Percentiles rank a stretch among this genome's conserved stretches.
Conservation (phyloP, 2,888 invertebrate species). For the Lagria hirta region DNA sequence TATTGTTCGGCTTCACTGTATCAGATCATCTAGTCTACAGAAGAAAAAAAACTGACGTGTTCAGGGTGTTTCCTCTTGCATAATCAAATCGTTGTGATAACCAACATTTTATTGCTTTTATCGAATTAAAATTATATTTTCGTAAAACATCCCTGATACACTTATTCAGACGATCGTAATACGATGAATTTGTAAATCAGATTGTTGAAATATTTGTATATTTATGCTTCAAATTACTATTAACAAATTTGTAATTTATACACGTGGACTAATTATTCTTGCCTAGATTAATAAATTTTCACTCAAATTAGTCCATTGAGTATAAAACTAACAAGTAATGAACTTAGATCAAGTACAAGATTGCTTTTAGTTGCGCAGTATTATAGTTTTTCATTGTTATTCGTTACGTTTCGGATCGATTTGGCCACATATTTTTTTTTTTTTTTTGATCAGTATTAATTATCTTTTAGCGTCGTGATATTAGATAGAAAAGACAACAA, state of each 20-base stretch:
- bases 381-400: slow-evolving; percentile 26
- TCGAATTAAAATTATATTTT: slow-evolving; percentile 12
- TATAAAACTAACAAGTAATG: too few relatives aligned
- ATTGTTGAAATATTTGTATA: slow-evolving; percentile 5
- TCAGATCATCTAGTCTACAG: slow-evolving; percentile 16
- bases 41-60: too few relatives aligned
- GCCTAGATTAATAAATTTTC: slow-evolving; percentile 2
- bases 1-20: slow-evolving; percentile 16
- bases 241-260: neutral
- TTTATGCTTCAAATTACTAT: slow-evolving; percentile 4
- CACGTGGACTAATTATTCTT: neutral
- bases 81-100: slow-evolving; percentile 22
- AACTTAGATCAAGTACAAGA: slow-evolving; percentile 6
- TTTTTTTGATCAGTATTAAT: too few relatives aligned
- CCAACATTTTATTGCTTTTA: slow-evolving; percentile 11
- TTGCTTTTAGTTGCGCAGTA: slow-evolving; percentile 14
- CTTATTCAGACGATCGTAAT: too few relatives aligned
- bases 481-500: slow-evolving; percentile 28
- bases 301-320: slow-evolving; percentile 6
- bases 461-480: too few relatives aligned
- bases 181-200: slow-evolving; percentile 7
- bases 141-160: slow-evolving; percentile 20
- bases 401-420: too few relatives aligned
- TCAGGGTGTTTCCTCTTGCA: slow-evolving; percentile 14
- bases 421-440: too few relatives aligned